Conservation (phyloP, 1,140 invertebrate genomes). For the Drosophila elegans region DNA sequence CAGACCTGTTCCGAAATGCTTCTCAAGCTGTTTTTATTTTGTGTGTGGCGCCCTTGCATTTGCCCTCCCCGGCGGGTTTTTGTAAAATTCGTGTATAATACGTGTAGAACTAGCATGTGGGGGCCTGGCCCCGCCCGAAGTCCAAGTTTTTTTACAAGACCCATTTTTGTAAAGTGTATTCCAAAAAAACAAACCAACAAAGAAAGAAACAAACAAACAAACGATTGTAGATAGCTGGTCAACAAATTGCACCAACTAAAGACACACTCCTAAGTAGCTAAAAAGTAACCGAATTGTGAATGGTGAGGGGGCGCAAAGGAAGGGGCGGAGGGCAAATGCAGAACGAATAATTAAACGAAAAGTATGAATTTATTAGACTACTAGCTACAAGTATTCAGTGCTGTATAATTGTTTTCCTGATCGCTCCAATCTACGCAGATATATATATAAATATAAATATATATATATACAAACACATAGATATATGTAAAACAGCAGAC, state of each 20-base stretch:
- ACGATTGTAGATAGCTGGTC: conserved; percentile 38
- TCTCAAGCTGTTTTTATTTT: conserved; percentile 61
- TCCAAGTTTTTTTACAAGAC: conserved; percentile 23
- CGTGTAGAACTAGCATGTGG: conserved; percentile 19
- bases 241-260: conserved; percentile 43
- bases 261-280: conserved; percentile 33
- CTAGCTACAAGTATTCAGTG: conserved; percentile 48
- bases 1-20: conserved; percentile 51
- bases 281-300: conserved; percentile 16
- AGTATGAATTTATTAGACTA: conserved; percentile 79
- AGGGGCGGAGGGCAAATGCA: conserved; percentile 42
- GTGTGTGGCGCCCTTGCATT: conserved; percentile 25
- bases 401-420: conserved; percentile 66
- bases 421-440: conserved; percentile 46
- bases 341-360: conserved; percentile 69
- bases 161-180: conserved; percentile 29
- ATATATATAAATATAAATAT: conserved; percentile 30
- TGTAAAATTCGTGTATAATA: conserved; percentile 38
- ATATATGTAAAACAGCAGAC: conserved; percentile 53
- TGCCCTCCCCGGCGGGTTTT: conserved; percentile 16
- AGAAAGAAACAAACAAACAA: conserved; percentile 10
- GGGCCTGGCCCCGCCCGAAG: background rate
- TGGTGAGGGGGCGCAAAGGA: background rate
- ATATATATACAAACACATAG: conserved; percentile 26
- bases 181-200: conserved; percentile 5